Conservation (phyloP, 2,113 vertebrate species). For the Proteles cristata region DNA sequence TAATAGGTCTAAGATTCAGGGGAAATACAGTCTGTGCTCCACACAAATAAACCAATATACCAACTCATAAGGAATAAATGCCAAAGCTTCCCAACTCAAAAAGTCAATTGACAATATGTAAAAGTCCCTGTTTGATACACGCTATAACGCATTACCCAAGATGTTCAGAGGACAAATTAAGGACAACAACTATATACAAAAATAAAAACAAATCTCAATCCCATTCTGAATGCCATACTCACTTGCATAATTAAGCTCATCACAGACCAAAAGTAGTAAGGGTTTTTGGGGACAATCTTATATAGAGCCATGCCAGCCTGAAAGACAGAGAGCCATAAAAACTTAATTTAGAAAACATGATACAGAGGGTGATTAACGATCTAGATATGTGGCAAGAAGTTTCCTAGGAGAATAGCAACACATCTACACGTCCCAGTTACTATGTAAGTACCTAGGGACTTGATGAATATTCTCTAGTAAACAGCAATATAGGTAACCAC, state of each 20-base stretch:
- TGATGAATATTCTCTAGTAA: background rate
- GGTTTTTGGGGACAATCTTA: conserved; percentile 99
- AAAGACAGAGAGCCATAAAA: conserved; percentile 79
- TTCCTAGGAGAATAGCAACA: background rate
- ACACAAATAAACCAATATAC: background rate
- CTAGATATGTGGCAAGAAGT: background rate
- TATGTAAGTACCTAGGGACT: background rate
- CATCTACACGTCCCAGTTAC: background rate
- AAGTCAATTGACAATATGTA: background rate
- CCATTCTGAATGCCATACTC: conserved; percentile 64
- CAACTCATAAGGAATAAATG: background rate
- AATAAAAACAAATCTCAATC: conserved; percentile 42
- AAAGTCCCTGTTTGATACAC: conserved; percentile 2
- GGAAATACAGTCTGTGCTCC: background rate
- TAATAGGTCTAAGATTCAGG: background rate
- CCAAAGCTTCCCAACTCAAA: background rate
- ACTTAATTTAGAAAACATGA: conserved; percentile 44
- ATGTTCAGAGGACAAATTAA: conserved; percentile 11
- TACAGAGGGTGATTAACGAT: background rate
- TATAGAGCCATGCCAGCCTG: conserved; percentile 99
- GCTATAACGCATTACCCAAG: background rate
- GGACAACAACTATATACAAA: background rate
- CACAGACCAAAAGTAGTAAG: conserved; percentile 99
- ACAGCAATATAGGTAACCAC: background rate
- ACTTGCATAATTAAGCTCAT: conserved; percentile 99